Evolutionary conservation across 2,797 vertebrate species (phyloP).

Genomic region (Arnoldichthys spilopterus): DNA sequence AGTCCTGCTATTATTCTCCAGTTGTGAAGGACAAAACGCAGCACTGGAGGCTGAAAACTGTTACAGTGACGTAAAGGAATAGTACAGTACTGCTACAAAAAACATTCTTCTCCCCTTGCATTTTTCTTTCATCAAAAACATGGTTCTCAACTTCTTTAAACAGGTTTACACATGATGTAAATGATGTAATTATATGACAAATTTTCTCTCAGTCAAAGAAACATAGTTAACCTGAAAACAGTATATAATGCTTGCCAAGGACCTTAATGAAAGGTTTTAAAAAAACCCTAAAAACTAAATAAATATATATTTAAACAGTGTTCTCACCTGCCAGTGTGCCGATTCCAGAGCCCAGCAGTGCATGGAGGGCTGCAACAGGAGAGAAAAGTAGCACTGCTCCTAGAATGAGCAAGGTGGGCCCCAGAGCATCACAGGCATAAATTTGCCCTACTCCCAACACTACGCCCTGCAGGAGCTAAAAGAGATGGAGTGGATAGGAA

Average conservation of each 20-base stretch:
- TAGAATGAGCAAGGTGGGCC: slow-evolving; percentile 75
- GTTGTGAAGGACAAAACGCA: neutral
- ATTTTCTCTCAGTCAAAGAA: no score
- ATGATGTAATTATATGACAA: no score
- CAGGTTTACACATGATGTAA: no score
- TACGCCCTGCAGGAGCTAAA: slow-evolving; percentile 73
- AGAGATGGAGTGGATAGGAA: slow-evolving; percentile 3
- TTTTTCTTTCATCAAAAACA: no score
- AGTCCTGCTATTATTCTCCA: neutral
- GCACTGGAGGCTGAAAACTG: neutral
- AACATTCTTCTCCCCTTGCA: neutral
- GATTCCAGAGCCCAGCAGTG: slow-evolving; percentile 73
- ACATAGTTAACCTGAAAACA: no score
- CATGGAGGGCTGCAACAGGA: slow-evolving; percentile 71
- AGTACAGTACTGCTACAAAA: neutral
- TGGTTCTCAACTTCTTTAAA: no score
- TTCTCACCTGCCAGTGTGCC: slow-evolving; percentile 75
- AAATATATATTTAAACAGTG: neutral
- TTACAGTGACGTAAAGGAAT: neutral
- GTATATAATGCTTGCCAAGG: no score
- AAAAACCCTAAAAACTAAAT: neutral
- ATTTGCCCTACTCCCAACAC: slow-evolving; percentile 79
- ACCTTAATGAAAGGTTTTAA: no score
- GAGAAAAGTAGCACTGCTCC: slow-evolving; percentile 75
- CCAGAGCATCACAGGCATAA: slow-evolving; percentile 71